Evolutionary conservation across 2,888 invertebrate species (phyloP).

Genomic region (Euphydryas editha): DNA sequence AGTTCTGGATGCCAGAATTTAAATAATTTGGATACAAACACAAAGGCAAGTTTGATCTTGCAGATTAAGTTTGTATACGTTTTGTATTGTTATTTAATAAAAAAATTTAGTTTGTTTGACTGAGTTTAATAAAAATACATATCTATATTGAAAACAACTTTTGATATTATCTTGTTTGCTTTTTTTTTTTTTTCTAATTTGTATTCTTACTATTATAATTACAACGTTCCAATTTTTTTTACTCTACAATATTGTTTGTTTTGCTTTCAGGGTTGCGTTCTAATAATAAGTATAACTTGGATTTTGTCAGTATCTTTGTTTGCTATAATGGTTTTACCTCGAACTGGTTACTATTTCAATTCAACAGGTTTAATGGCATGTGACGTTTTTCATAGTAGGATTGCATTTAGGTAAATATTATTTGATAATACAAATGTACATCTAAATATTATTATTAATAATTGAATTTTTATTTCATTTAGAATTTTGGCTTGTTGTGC

Average conservation of each 20-base stretch:
- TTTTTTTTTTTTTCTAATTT: too few relatives aligned
- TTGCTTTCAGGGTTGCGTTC: constrained; percentile 90
- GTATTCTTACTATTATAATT: too few relatives aligned
- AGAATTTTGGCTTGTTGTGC: constrained; percentile 93
- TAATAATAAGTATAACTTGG: constrained; percentile 93
- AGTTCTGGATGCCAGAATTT: constrained; percentile 49
- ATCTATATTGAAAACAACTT: too few relatives aligned
- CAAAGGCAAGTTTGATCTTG: constrained; percentile 43
- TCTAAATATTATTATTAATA: background rate
- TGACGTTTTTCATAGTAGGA: constrained; percentile 93
- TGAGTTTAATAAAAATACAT: too few relatives aligned
- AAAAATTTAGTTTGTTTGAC: too few relatives aligned
- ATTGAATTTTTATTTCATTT: constrained; percentile 50
- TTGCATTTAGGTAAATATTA: constrained; percentile 82
- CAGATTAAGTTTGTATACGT: constrained; percentile 23
- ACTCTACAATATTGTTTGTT: background rate
- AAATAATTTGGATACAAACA: constrained; percentile 46
- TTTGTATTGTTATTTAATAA: background rate
- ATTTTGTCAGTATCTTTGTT: constrained; percentile 92
- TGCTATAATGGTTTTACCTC: constrained; percentile 91
- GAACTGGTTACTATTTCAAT: constrained; percentile 95
- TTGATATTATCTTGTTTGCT: too few relatives aligned
- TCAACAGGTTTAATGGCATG: constrained; percentile 93
- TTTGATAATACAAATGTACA: background rate
- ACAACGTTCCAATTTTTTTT: too few relatives aligned